These are phyloP conservation scores for Ambastaia sidthimunki DNA, from an alignment of 2,797 vertebrate genomes.

Conservation along the genomic window DNA sequence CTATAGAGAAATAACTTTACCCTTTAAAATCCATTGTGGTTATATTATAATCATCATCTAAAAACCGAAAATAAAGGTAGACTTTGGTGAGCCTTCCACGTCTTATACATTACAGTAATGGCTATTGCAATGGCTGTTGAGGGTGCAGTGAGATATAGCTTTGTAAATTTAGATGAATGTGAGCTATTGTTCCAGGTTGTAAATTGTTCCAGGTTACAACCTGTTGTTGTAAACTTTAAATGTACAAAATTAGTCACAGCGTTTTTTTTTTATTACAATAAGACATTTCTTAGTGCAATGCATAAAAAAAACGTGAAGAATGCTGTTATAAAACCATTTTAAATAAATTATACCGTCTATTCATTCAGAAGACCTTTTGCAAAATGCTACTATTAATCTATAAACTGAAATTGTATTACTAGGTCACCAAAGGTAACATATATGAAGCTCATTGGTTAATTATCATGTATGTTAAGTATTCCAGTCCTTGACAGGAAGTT, in stretches of 20 bases:
- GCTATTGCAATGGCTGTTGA: background rate
- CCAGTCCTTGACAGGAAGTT: slow-evolving; percentile 6
- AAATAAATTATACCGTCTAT: background rate
- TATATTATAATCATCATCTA: background rate
- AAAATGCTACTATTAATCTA: background rate
- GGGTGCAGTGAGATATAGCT: background rate
- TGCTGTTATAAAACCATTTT: background rate
- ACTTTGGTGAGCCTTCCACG: background rate
- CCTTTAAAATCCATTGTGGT: background rate
- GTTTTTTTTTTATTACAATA: background rate
- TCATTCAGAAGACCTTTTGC: background rate
- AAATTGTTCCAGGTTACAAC: background rate
- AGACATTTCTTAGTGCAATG: background rate
- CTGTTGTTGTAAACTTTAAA: background rate
- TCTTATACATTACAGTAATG: background rate
- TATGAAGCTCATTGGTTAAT: background rate
- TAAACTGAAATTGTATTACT: background rate
- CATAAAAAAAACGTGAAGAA: background rate
- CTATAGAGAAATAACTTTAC: background rate
- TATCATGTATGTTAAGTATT: background rate
- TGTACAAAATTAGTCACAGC: background rate
- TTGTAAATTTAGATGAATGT: background rate
- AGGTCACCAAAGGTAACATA: background rate
- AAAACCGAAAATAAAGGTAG: background rate
- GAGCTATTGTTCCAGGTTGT: background rate